Percentiles rank a stretch among this genome's conserved stretches.
Conservation (phyloP, 2,888 invertebrate species). For the Agriopis aurantiaria region DNA sequence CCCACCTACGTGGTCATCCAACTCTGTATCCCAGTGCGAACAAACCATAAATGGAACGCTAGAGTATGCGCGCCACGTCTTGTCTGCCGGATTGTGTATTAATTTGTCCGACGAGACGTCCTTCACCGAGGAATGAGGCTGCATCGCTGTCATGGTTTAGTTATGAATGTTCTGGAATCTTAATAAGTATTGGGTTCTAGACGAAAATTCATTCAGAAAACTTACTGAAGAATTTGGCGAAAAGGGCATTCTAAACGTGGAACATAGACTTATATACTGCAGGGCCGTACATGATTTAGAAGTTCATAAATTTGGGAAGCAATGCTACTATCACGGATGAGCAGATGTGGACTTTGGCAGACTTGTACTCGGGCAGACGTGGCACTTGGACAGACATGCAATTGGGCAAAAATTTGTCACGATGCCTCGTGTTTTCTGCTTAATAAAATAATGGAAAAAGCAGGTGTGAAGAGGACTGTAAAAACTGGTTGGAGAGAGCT, state of each 20-base stretch:
- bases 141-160: constrained; percentile 18
- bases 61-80: constrained; percentile 24
- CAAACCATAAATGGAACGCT: constrained; percentile 4
- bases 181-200: constrained; percentile 4
- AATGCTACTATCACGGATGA: too few relatives aligned
- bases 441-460: too few relatives aligned
- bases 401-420: too few relatives aligned
- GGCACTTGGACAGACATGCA: too few relatives aligned
- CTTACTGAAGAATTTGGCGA: background rate
- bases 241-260: background rate
- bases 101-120: constrained; percentile 29
- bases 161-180: constrained; percentile 20
- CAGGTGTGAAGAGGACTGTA: too few relatives aligned
- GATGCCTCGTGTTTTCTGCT: too few relatives aligned
- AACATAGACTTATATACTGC: too few relatives aligned
- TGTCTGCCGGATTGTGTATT: constrained; percentile 23
- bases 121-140: constrained; percentile 24
- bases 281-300: too few relatives aligned
- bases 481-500: too few relatives aligned
- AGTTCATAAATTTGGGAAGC: too few relatives aligned
- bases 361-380: too few relatives aligned
- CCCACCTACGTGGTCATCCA: background rate
- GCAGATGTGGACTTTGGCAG: too few relatives aligned
- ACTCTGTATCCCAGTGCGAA: background rate
- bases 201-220: constrained; percentile 4